A percentile compares a stretch with the other conserved stretches of the same genome.
phyloP scores from a whole-genome alignment of 2,797 vertebrate genomes.

The Gorsachius magnificus region DNA sequence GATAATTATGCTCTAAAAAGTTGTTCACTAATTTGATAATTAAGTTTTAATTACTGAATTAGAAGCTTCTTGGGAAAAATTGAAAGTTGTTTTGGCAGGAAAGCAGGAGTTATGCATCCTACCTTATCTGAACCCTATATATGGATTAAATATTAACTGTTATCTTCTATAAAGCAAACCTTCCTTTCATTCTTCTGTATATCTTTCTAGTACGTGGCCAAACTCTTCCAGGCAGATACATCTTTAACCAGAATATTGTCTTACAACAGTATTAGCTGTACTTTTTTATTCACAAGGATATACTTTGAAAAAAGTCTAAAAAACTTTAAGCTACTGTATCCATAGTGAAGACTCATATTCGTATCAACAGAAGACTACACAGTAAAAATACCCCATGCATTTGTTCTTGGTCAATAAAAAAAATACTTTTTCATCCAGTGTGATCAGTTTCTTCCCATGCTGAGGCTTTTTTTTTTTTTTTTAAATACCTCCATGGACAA shows the following conservation, averaged over 20 bases:
- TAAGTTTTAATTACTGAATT: constrained; percentile 12
- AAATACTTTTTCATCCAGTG: background rate
- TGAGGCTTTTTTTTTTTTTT: background rate
- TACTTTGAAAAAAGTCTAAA: background rate
- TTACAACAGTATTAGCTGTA: background rate
- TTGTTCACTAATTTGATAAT: constrained; percentile 28
- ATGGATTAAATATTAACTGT: background rate
- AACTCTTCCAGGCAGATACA: background rate
- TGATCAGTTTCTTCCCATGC: background rate
- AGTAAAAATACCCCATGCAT: background rate
- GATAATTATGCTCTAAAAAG: background rate
- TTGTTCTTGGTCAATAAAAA: background rate
- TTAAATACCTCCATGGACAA: background rate
- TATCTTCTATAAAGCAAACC: background rate
- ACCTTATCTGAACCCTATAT: background rate
- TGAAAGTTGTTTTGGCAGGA: background rate
- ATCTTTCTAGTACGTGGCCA: background rate
- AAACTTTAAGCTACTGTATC: background rate
- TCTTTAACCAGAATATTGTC: background rate
- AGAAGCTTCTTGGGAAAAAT: background rate
- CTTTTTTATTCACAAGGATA: background rate
- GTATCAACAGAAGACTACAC: background rate
- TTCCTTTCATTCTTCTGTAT: background rate
- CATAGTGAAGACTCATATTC: background rate
- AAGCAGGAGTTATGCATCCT: background rate